These are phyloP conservation scores for Porites rus DNA, from an alignment of 92 coral and sea anemone species.

Conservation along the genomic window DNA sequence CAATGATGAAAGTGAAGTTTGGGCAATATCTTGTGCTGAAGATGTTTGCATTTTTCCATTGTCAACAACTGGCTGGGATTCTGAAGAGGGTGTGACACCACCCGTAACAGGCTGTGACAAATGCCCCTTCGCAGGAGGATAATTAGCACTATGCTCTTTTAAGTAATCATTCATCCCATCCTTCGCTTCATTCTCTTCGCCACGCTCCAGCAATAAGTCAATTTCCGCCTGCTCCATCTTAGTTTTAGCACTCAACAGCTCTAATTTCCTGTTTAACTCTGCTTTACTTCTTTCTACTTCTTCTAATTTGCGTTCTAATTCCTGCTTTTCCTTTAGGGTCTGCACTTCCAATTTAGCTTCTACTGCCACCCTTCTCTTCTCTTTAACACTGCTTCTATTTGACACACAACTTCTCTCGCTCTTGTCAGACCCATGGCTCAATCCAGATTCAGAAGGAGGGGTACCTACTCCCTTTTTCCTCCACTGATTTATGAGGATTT, in stretches of 20 bases:
- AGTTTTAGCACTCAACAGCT: slow-evolving; percentile 59
- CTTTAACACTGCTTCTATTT: slow-evolving; percentile 55
- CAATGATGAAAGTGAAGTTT: too few species aligned
- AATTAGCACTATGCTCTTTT: slow-evolving; percentile 9
- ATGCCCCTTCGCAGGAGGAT: background rate
- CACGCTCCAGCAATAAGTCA: slow-evolving; percentile 52
- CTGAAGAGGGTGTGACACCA: background rate
- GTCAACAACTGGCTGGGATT: background rate
- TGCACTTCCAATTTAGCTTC: slow-evolving; percentile 64
- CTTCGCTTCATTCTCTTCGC: background rate
- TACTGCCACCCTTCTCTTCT: slow-evolving; percentile 46
- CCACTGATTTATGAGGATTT: slow-evolving; percentile 45
- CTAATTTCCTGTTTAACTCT: slow-evolving; percentile 55
- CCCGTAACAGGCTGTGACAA: too few species aligned
- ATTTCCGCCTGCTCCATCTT: slow-evolving; percentile 53
- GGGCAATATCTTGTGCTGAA: background rate
- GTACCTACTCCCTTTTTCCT: slow-evolving; percentile 29
- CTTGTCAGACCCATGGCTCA: slow-evolving; percentile 40
- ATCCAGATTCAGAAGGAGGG: slow-evolving; percentile 61
- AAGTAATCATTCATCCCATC: slow-evolving; percentile 40
- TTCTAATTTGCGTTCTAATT: slow-evolving; percentile 55
- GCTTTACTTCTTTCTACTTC: slow-evolving; percentile 46
- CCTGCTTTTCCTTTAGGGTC: slow-evolving; percentile 63
- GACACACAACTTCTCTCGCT: slow-evolving; percentile 47
- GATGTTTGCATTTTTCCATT: background rate